A percentile compares a stretch with the other conserved stretches of the same genome.
phyloP scores from a whole-genome alignment of 2,888 invertebrate species.

The Nowickia ferox region DNA sequence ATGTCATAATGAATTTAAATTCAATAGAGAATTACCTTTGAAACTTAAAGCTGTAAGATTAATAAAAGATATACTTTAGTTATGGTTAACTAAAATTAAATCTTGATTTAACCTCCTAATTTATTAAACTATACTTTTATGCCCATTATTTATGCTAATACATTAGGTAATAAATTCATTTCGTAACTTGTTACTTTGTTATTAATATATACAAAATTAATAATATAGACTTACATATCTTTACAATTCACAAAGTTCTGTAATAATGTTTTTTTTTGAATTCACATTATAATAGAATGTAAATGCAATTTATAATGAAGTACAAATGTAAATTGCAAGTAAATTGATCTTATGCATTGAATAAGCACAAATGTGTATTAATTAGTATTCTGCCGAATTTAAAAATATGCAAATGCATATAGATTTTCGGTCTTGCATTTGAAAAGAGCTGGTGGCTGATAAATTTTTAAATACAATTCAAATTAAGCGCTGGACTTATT shows the following conservation, averaged over 20 bases:
- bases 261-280: conserved; percentile 36
- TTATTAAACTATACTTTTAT: conserved; percentile 23
- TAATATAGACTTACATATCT: conserved; percentile 7
- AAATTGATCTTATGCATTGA: conserved; percentile 54
- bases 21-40: too few species aligned
- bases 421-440: neutral
- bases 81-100: neutral
- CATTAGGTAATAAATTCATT: conserved; percentile 52
- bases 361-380: conserved; percentile 30
- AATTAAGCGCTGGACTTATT: conserved; percentile 10
- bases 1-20: too few species aligned
- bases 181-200: conserved; percentile 40
- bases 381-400: neutral
- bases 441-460: neutral
- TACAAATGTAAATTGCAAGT: conserved; percentile 34
- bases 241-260: conserved; percentile 23
- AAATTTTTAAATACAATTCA: conserved; percentile 23
- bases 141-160: conserved; percentile 51
- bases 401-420: neutral
- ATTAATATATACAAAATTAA: conserved; percentile 56
- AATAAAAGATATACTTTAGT: neutral
- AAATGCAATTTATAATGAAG: conserved; percentile 27
- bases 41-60: too few species aligned
- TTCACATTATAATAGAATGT: conserved; percentile 6
- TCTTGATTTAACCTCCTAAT: neutral